Evolutionary conservation across 2,888 invertebrate species (phyloP).

Genomic region (Leucophenga maculata): DNA sequence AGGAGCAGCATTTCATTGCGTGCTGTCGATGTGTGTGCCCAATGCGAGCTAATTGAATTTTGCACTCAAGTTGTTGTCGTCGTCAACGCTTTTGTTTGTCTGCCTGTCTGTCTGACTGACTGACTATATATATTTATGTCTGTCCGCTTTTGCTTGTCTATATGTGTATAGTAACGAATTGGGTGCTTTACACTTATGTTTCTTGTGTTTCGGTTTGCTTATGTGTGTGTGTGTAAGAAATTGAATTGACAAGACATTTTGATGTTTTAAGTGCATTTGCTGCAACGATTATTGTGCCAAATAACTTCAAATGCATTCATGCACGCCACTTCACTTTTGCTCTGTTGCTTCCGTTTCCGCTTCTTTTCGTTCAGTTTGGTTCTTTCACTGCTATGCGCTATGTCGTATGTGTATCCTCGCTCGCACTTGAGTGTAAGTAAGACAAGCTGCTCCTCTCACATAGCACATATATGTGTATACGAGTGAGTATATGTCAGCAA

Average conservation of each 20-base stretch:
- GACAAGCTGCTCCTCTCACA: no score
- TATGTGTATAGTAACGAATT: background rate
- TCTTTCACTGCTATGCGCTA: background rate
- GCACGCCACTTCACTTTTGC: background rate
- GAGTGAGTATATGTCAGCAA: no score
- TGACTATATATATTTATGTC: background rate
- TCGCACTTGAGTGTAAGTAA: no score
- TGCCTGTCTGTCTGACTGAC: background rate
- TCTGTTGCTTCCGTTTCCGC: background rate
- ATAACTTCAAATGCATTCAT: background rate
- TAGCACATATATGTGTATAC: no score
- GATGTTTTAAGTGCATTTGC: slow-evolving; percentile 62
- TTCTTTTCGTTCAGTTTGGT: background rate
- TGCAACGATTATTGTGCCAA: slow-evolving; percentile 17
- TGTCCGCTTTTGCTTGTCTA: background rate
- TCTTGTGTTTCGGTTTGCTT: slow-evolving; percentile 4
- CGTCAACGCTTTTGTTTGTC: slow-evolving; percentile 35
- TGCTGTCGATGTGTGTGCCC: slow-evolving; percentile 27
- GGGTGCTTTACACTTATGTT: background rate
- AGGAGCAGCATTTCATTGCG: background rate
- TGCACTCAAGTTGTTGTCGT: slow-evolving; percentile 60
- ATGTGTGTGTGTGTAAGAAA: slow-evolving; percentile 17
- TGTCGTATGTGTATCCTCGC: background rate
- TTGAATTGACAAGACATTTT: slow-evolving; percentile 61
- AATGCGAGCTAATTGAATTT: slow-evolving; percentile 65